phyloP scores from a whole-genome alignment of 1,140 invertebrate species.

The Drosophila busckii region DNA sequence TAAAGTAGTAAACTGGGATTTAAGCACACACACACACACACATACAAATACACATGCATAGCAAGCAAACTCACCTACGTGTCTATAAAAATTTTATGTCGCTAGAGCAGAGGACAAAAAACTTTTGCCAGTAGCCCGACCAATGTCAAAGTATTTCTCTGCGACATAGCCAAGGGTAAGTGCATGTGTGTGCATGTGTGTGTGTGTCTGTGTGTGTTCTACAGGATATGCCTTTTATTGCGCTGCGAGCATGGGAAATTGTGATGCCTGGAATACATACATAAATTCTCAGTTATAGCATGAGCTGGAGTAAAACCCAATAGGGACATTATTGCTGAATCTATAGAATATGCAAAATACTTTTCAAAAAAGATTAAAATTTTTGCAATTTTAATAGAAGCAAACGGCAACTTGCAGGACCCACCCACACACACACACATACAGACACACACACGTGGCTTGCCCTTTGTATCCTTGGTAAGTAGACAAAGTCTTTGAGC shows the following conservation, averaged over 20 bases:
- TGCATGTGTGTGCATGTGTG: neutral
- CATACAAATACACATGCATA: constrained; percentile 18
- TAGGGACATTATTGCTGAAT: constrained; percentile 66
- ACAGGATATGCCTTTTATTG: constrained; percentile 74
- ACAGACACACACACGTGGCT: neutral
- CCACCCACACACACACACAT: constrained; percentile 1
- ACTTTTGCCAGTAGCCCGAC: constrained; percentile 52
- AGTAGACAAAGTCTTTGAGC: constrained; percentile 60
- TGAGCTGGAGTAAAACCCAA: constrained; percentile 43
- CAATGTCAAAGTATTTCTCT: constrained; percentile 13
- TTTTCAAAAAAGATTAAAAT: constrained; percentile 71
- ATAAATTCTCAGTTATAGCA: constrained; percentile 61
- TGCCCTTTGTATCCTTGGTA: constrained; percentile 15
- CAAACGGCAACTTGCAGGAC: constrained; percentile 12
- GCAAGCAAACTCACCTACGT: constrained; percentile 46
- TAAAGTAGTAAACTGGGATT: constrained; percentile 77
- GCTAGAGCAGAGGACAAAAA: constrained; percentile 63
- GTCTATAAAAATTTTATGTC: constrained; percentile 76
- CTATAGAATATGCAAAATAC: constrained; percentile 72
- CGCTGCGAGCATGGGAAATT: constrained; percentile 58
- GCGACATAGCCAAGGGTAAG: neutral
- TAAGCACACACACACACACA: constrained; percentile 50
- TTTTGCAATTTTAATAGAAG: constrained; percentile 71
- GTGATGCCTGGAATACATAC: constrained; percentile 67
- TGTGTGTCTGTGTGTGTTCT: constrained; percentile 18